Base-by-base conservation (phyloP, 2,888 invertebrate species). In the Trichogramma evanescens region DNA sequence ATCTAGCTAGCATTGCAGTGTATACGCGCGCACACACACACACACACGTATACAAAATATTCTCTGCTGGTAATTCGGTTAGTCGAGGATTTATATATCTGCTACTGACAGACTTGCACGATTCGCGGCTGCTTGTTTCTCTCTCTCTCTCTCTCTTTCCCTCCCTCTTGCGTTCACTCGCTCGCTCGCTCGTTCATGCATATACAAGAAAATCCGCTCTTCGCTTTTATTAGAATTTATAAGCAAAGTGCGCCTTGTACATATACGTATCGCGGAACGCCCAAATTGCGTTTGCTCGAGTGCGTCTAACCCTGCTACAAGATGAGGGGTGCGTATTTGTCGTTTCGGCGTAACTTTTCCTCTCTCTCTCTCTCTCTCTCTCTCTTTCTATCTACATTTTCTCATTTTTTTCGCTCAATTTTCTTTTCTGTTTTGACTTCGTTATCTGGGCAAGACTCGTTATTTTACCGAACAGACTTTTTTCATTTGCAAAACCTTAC, bases 161-260 rank as follows among this genome's bases (percentile, higher is more conserved):
- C 65, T 42, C 8, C 50, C 9, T 3, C 7, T 8, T 50, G 40
- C n/a, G 44, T 38, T 43, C 8, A 46, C 10, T 48, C 42, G 48
- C 49, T 8, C 40, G 40, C 62, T 44, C 58, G 46, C 60, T 59
- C 26, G 26, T 26, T 26, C 26, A 26, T 26, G 26, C 26, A 26
- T 26, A 26, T 26, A 26, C 26, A 26, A 26, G 26, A 26, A 26
- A 26, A 26, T 26, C 26, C 26, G 26, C 26, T 26, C 26, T 26
- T 66, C 65, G 63, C 65, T 40, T 74, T 76, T 75, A 76, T 76
- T 75, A 76, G 74, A 77, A 77, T 77, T 77, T 77, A 77, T 71
- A 76, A 73, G 74, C 75, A 69, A 69, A 72, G 73, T 5, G 58
- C 55, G 41, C 65, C 64, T 64, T 66, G 69, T 67, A 76, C 76